Base-by-base conservation (phyloP, 2,113 vertebrate species). In the Oncorhynchus mykiss region DNA sequence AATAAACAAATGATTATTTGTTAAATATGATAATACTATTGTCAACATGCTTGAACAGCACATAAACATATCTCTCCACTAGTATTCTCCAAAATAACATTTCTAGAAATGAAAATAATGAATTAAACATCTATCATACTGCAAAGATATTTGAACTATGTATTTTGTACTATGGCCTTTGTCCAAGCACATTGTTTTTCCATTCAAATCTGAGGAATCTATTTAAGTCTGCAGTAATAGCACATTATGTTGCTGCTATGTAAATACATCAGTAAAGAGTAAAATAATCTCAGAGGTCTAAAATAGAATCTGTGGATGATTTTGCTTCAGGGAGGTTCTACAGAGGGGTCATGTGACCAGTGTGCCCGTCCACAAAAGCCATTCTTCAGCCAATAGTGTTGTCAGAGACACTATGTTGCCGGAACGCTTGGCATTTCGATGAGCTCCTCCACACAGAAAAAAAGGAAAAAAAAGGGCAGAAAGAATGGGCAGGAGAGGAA, bases 361-460 rank as follows among this genome's bases (percentile, higher is more conserved):
- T 22, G 74, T 90, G 80, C 82, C 82, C 85, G 78, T 89, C 88
- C 78, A 83, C 86, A 82, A 78, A 78, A 89, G 88, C 86, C 91
- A 84, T 90, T 92, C 78, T 88, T 82, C 88, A 86, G 88, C 89
- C 86, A 91, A 92, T 84, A 82, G 88, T 84, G 84, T 90, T 85
- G 87, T 89, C 88, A 87, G 88, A 90, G 85, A 82, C 82, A 81
- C 84, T 29, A 77, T 78, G 78, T 82, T 89, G 86, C 89, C 83
- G 84, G 87, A 92, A 90, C 85, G 51, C 80, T 92, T 90, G 88
- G 91, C 85, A 92, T 91, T 92, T 90, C 80, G 27, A 86, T 84
- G 90, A 92, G 92, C 89, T 88, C 79, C 76, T 80, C 75, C 67
- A 74, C 72, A 34, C 83, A 87, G 80, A 76, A 80, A 82, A 34